These are phyloP conservation scores for Lucifuga dentata DNA, from an alignment of 2,113 vertebrate species.

Conservation along the genomic window DNA sequence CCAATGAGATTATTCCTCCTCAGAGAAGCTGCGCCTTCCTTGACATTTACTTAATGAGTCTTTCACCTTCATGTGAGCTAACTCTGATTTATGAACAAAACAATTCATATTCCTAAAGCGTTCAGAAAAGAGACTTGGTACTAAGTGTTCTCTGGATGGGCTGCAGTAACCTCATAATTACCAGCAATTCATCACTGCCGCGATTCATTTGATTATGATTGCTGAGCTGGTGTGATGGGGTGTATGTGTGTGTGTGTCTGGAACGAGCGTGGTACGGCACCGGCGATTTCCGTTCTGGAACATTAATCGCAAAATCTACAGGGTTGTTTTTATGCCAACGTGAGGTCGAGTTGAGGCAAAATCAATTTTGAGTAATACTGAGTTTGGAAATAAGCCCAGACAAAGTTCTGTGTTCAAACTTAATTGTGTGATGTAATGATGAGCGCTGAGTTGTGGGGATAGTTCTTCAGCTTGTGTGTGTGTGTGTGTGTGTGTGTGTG, in stretches of 20 bases:
- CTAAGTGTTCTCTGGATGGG: constrained; percentile 25
- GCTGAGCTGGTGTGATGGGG: constrained; percentile 17
- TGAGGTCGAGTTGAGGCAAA: constrained; percentile 42
- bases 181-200: constrained; percentile 55
- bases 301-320: constrained; percentile 53
- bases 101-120: constrained; percentile 47
- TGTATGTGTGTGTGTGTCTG: constrained; percentile 6
- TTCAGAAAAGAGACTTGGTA: constrained; percentile 46
- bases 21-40: background rate
- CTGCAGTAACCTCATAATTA: constrained; percentile 42
- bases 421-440: constrained; percentile 72
- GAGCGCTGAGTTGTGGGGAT: constrained; percentile 46
- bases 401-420: constrained; percentile 55
- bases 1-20: constrained; percentile 17
- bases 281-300: constrained; percentile 31
- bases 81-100: constrained; percentile 38
- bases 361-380: constrained; percentile 64
- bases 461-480: too few relatives aligned
- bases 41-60: constrained; percentile 26
- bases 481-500: constrained; percentile 12
- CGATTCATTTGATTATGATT: constrained; percentile 30
- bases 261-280: constrained; percentile 12
- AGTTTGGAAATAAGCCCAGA: constrained; percentile 58
- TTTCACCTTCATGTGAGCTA: constrained; percentile 23
- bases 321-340: constrained; percentile 42